Evolutionary conservation across 2,888 invertebrate species (phyloP).

Genomic region (Mythimna loreyi): DNA sequence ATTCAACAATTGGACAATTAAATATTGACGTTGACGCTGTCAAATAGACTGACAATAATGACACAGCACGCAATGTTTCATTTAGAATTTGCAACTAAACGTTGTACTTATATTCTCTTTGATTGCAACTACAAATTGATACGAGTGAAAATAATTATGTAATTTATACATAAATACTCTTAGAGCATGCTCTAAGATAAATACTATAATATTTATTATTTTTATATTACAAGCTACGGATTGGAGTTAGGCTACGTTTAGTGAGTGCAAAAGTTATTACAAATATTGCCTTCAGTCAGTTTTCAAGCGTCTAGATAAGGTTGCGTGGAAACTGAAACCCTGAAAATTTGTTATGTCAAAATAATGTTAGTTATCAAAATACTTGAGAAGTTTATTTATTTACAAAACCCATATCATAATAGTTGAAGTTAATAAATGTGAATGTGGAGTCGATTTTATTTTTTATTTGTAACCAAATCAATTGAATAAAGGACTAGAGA

Average conservation of each 20-base stretch:
- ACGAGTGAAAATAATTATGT: not conserved
- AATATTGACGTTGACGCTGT: conserved; percentile 14
- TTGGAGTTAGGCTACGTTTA: conserved; percentile 9
- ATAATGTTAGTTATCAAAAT: conserved; percentile 26
- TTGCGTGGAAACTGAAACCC: conserved; percentile 71
- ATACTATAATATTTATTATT: too few species aligned
- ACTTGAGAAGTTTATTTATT: conserved; percentile 3
- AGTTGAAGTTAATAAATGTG: not conserved
- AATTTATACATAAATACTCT: too few species aligned
- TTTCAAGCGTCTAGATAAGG: conserved; percentile 12
- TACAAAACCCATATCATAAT: not conserved
- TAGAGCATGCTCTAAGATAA: too few species aligned
- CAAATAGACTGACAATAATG: not conserved
- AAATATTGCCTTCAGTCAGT: not conserved
- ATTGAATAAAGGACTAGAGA: not conserved
- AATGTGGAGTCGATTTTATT: not conserved
- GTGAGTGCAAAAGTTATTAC: not conserved
- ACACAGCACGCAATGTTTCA: conserved; percentile 6
- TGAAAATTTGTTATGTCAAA: conserved; percentile 60
- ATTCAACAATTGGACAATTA: conserved; percentile 23
- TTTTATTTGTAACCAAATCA: not conserved
- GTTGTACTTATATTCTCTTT: too few species aligned
- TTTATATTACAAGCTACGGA: too few species aligned
- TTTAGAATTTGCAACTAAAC: conserved; percentile 12
- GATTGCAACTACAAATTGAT: too few species aligned